Base-by-base conservation (phyloP, 2,888 invertebrate species). In the Polyploca ridens region DNA sequence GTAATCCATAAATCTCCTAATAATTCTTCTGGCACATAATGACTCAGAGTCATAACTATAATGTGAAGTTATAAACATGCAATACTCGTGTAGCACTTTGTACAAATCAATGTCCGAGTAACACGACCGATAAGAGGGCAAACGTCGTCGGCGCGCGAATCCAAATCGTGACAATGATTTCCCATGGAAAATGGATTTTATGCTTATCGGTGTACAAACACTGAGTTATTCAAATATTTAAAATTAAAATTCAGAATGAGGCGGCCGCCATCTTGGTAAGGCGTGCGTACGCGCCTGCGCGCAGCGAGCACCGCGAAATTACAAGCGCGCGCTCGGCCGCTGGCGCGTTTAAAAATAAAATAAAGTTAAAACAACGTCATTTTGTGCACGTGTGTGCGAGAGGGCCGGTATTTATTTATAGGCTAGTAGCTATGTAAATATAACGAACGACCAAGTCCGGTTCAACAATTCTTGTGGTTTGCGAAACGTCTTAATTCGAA, bases 341-440 rank as follows among this genome's bases (percentile, higher is more conserved):
- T 86, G 82, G 88, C 88, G 85, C 83, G 93, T 89, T 91, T 92
- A 93, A 93, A 94, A 94, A 94, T 93, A 94, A 93, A 93, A 93
- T 93, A 93, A 92, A 93, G 88, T 90, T 91, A 91, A 92, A 91
- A 92, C 92, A 91, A 90, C 94, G 93, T 91, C 91, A 92, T 88
- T 87, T 90, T 90, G 86, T 89, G 89, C 89, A 89, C 90, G 90
- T 93, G 93, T 93, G 93, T 86, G 94, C 84, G 93, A 86, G 90
- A 83, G 85, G 82, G 87, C 89, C 88, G 83, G 90, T 93, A 93
- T 93, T 93, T 93, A 93, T 94, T 94, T 93, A 93, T 94, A 94
- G 93, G 89, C 90, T 90, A 91, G 90, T 91, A 91, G 92, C 93
- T 91, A 93, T 92, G 93, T 94, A 90, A 91, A 92, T 91, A 90